Base-by-base conservation (phyloP, 2,888 invertebrate species). In the Elgonia sp. region DNA sequence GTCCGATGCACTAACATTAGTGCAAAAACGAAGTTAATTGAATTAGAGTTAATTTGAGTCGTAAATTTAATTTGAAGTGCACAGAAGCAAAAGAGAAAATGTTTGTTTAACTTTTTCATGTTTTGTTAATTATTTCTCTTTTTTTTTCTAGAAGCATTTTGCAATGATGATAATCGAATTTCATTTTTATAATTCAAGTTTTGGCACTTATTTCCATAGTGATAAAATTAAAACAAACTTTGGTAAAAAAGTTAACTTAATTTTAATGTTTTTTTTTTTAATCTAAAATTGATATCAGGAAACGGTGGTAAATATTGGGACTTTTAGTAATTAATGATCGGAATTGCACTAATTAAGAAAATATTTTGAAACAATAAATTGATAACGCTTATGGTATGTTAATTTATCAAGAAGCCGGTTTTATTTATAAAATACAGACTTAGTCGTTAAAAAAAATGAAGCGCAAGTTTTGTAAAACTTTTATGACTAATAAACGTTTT, bases 401-500 rank as follows among this genome's bases (percentile, higher is more conserved):
- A 57, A 79, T 65, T 69, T 42, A 21, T 69, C 18, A 21, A 60
- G 29, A 18, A 42, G 20, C 50, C 50, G 29, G 67, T 79, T 29
- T 29, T 79, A 79, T 79, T 79, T 79, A 57, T 79, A 79, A 57
- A 67, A 67, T 79, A 21, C 69, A 69, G 20, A 16, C 1, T 46
- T 21, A 42, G 50, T 37, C 67, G 55, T 60, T 69, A 50, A 40
- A 80, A 65, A 63, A 37, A 79, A 69, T 39, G 70, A 70, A n/a
- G 39, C 70, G 40, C 42, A 29, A 77, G 42, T 70, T 80, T 80
- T 70, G 80, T 60, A 62, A 60, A 80, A 80, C 70, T 70, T 80
- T 80, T 80, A 80, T n/a, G 80, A 80, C 62, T 72, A 72, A 81
- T 81, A 81, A 81, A 81, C 39, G 72, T 72, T 70, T 81, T 70